Evolutionary conservation across 2,888 invertebrate genomes (phyloP), one percentile per base, ranked within the genome.

Genomic region (Drosophila neutralis): DNA sequence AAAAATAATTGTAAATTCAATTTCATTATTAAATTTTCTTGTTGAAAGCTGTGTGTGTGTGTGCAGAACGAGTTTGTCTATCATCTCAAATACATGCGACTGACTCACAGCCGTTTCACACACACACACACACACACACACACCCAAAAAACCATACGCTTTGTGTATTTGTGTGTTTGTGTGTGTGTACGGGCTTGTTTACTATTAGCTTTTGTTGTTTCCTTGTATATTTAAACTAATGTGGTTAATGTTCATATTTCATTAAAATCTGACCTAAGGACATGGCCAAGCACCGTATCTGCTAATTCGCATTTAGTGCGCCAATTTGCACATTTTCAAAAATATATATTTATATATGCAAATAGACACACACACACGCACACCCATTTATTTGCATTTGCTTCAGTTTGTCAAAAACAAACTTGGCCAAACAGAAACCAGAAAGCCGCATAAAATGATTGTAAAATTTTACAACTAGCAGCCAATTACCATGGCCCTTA

Each of bases 211-310:
- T 73, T 63, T 89, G 90, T 63, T 89, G 90, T 77, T 77, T 67
- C 31, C 62, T 66, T 87, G 72, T 87, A 73, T 90, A 83, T 90
- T 90, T 90, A 89, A 90, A 89, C 85, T 89, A 89, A 90, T 90
- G 85, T 90, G 85, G 90, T 86, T 90, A 90, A 89, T 90, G 87
- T 90, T 87, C 85, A 86, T 86, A 90, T 86, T 87, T 89, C 90
- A 86, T 89, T 89, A 81, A 84, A 89, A 90, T 87, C 87, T 76
- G 87, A 63, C 78, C 78, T 70, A 75, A 68, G 83, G 83, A 75
- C 77, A 83, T 89, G 70, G 69, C 36, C 11, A n/a, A 54, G 63
- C 53, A 27, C 18, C 33, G 31, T 40, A 24, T 49, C 75, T 75
- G 71, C 80, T 85, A 90, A 83, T 87, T 70, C 70, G 76, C 82